Evolutionary conservation across 2,113 vertebrate species (phyloP).

Genomic region (Empidonax traillii): DNA sequence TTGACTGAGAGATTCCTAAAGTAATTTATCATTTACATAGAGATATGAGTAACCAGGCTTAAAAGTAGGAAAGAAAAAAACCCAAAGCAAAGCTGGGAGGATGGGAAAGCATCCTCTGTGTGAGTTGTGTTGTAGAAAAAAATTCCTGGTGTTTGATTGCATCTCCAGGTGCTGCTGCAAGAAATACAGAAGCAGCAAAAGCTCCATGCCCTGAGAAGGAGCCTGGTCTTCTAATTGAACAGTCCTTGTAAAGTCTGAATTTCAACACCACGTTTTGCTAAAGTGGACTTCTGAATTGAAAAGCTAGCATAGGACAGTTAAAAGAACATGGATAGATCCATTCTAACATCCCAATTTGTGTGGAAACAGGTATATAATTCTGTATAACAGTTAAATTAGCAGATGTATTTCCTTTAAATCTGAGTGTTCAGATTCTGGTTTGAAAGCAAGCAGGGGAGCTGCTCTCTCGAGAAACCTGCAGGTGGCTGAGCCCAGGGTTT

Average conservation of each 20-base stretch:
- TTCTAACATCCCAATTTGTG: not conserved
- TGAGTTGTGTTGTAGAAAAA: not conserved
- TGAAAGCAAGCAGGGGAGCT: not conserved
- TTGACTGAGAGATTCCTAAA: not conserved
- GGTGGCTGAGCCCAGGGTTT: not conserved
- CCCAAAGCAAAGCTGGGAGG: not conserved
- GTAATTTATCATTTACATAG: not conserved
- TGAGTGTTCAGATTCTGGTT: not conserved
- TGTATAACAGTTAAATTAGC: not conserved
- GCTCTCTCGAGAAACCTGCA: not conserved
- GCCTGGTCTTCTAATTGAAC: not conserved
- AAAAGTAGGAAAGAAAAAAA: not conserved
- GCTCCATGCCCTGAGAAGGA: not conserved
- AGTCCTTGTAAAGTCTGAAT: not conserved
- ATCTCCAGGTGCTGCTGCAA: not conserved
- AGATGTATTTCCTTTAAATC: not conserved
- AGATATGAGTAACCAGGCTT: not conserved
- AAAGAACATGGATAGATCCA: not conserved
- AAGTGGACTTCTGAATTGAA: not conserved
- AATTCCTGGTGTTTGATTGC: not conserved
- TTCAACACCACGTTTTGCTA: not conserved
- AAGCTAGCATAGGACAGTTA: too few species aligned
- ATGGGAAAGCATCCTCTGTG: not conserved
- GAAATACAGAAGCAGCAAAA: not conserved
- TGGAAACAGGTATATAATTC: not conserved